Evolutionary conservation across 2,113 vertebrate genomes (phyloP).

Genomic region (human): DNA sequence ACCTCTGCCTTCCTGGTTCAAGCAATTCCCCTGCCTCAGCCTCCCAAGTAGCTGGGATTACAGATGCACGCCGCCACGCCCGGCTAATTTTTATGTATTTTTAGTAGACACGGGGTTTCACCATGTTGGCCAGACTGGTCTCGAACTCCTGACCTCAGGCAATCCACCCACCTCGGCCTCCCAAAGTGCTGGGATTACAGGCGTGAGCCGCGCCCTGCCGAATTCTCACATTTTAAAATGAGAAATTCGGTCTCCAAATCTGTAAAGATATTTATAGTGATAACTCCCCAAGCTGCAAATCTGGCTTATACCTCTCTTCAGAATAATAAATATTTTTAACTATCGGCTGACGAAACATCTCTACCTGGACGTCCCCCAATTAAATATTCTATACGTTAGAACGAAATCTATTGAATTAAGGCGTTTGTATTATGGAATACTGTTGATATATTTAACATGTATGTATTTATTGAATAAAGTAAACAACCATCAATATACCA

Average conservation of each 20-base stretch:
- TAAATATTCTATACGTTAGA: neutral
- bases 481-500: neutral
- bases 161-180: no score
- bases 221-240: neutral
- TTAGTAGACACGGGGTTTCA: no score
- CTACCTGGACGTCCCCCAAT: neutral
- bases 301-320: neutral
- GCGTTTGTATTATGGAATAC: neutral
- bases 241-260: no score
- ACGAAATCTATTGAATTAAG: neutral
- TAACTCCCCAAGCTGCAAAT: neutral
- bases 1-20: no score
- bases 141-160: no score
- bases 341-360: neutral
- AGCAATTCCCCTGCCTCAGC: no score
- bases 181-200: no score
- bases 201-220: accelerated
- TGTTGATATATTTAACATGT: neutral
- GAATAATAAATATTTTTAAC: neutral
- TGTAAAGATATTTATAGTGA: neutral
- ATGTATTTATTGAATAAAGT: neutral
- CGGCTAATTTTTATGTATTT: no score
- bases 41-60: no score
- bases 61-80: no score
- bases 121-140: no score